A percentile compares a stretch with the other conserved stretches of the same genome.
Evolutionary conservation across 2,113 vertebrate genomes (phyloP).

Genomic region (Mobula birostris): DNA sequence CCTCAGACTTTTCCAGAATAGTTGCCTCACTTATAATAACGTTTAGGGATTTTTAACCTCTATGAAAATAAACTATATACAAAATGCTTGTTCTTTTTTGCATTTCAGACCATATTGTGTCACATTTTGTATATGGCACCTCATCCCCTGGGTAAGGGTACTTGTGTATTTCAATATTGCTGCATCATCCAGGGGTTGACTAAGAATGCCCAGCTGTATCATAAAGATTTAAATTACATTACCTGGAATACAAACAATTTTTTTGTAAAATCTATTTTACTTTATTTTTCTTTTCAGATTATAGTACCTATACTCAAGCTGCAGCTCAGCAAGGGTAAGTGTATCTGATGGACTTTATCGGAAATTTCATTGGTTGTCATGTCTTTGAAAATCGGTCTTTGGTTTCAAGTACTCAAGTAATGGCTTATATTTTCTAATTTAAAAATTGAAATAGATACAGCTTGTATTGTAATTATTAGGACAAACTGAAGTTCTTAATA

Average conservation of each 20-base stretch:
- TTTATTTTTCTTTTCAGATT: slow-evolving; percentile 63
- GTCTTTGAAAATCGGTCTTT: too few species aligned
- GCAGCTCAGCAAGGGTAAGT: slow-evolving; percentile 89
- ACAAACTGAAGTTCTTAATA: too few species aligned
- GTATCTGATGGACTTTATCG: neutral
- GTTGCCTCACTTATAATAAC: neutral
- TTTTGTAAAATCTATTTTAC: neutral
- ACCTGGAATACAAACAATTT: neutral
- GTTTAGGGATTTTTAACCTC: neutral
- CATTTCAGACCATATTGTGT: too few species aligned
- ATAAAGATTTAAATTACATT: neutral
- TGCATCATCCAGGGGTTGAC: neutral
- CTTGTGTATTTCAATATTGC: neutral
- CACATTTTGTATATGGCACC: too few species aligned
- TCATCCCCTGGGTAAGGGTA: neutral
- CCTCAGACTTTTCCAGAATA: neutral
- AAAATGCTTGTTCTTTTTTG: too few species aligned
- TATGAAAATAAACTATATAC: too few species aligned
- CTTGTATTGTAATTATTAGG: too few species aligned
- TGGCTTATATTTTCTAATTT: too few species aligned
- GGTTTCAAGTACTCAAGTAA: too few species aligned
- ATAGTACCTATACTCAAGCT: slow-evolving; percentile 86
- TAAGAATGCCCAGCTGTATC: neutral
- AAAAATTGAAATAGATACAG: too few species aligned
- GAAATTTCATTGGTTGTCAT: neutral